phyloP scores from a whole-genome alignment of 2,888 invertebrate genomes.

The Thumatha senex region DNA sequence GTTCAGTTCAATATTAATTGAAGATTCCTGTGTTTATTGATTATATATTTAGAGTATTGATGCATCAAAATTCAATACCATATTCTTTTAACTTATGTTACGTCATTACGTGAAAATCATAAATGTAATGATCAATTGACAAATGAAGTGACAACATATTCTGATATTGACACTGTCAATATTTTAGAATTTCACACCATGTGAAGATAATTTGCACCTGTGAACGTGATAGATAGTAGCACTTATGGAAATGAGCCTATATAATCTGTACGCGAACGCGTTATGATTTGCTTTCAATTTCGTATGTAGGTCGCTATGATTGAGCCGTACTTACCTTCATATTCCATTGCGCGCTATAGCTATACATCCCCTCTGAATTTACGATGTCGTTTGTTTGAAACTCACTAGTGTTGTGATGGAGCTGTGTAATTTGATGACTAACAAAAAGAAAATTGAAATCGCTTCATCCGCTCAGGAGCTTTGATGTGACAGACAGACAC shows the following conservation, averaged over 20 bases:
- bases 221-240: constrained; percentile 40
- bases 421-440: too few species aligned
- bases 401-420: constrained; percentile 4
- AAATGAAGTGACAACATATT: too few species aligned
- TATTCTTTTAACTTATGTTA: too few species aligned
- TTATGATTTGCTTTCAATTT: constrained; percentile 53
- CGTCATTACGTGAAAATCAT: too few species aligned
- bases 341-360: constrained; percentile 32
- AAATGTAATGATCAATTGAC: too few species aligned
- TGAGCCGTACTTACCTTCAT: constrained; percentile 21
- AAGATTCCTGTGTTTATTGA: too few species aligned
- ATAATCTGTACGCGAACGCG: constrained; percentile 54
- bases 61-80: too few species aligned
- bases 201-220: constrained; percentile 44
- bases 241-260: constrained; percentile 56
- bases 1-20: too few species aligned
- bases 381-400: constrained; percentile 41
- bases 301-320: constrained; percentile 44
- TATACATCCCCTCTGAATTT: constrained; percentile 26
- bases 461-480: too few species aligned
- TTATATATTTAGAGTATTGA: too few species aligned
- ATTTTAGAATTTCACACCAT: constrained; percentile 18
- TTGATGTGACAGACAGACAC: too few species aligned
- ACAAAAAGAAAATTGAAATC: too few species aligned
- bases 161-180: not conserved